Base-by-base conservation (phyloP, 2,888 invertebrate species). In the Globia sparganii region DNA sequence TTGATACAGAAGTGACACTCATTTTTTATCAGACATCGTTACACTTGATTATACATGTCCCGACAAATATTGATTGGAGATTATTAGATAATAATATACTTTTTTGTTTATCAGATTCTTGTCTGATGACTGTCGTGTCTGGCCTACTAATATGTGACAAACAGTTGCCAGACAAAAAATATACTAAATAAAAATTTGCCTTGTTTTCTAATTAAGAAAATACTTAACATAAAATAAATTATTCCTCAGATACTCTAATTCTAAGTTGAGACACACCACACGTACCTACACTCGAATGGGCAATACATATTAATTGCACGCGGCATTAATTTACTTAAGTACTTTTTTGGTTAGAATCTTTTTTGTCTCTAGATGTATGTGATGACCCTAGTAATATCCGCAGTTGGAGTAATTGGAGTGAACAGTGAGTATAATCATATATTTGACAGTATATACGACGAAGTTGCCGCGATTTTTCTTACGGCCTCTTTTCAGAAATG, bases 391-490 rank as follows among this genome's bases (percentile, higher is more conserved):
- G 70, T 80, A 85, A 91, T 88, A 90, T 90, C 84, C 87, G 83
- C 76, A 76, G 83, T 56, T 75, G 84, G 86, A 91, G 91, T 92
- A 93, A 94, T 93, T 93, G 92, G 90, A 92, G 91, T 92, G 88
- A 91, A 88, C 67, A 34, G n/a, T 53, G 34, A 49, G 9, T 25
- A 91, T 21, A n/a, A 49, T 49, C 18, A 69, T 91, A 92, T 91
- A 92, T 91, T 89, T 88, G 86, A 86, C 86, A 86, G 77, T 78
- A 89, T 91, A 89, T 86, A 85, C 75, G 86, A 73, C 82, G 83
- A 89, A 86, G 78, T 79, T 77, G 85, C 81, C 85, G 89, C 86
- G 87, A 91, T 91, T 92, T 91, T 91, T 90, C 86, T 85, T 90
- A 77, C 81, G 87, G 77, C 88, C 85, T 88, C 58, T 72, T 81